These are phyloP conservation scores for Sinohyriopsis cumingii DNA, from an alignment of 2,888 invertebrate genomes.

Conservation along the genomic window DNA sequence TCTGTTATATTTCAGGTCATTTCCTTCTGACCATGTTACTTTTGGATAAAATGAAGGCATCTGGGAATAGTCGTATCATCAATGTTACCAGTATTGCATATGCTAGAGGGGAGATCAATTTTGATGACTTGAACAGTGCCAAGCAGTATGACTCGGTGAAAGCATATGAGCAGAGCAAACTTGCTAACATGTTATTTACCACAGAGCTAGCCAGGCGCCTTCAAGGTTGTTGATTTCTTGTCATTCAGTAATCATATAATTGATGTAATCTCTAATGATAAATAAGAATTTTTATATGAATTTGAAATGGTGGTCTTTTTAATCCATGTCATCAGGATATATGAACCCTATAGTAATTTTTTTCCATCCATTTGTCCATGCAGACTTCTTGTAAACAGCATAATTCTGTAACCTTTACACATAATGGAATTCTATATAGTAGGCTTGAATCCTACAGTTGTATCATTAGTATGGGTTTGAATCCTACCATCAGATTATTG, in stretches of 20 bases:
- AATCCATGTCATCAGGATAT: no score
- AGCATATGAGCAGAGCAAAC: conserved; percentile 68
- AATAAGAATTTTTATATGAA: neutral
- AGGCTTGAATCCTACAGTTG: no score
- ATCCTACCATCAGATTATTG: no score
- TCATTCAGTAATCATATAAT: neutral
- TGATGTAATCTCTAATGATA: neutral
- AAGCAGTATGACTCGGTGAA: conserved; percentile 50
- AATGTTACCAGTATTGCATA: conserved; percentile 65
- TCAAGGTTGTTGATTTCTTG: conserved; percentile 51
- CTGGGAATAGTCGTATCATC: conserved; percentile 66
- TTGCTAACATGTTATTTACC: conserved; percentile 67
- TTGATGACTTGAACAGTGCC: conserved; percentile 66
- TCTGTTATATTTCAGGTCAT: conserved; percentile 56
- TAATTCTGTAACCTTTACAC: no score
- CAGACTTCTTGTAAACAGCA: no score
- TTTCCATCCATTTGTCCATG: no score
- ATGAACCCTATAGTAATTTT: no score
- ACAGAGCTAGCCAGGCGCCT: conserved; percentile 60
- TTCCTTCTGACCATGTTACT: conserved; percentile 69
- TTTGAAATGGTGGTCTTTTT: neutral
- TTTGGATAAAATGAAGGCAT: conserved; percentile 64
- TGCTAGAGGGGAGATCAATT: conserved; percentile 60
- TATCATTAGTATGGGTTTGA: no score
- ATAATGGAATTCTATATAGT: no score